Evolutionary conservation across 2,797 vertebrate genomes (phyloP).

Genomic region (Catharus ustulatus): DNA sequence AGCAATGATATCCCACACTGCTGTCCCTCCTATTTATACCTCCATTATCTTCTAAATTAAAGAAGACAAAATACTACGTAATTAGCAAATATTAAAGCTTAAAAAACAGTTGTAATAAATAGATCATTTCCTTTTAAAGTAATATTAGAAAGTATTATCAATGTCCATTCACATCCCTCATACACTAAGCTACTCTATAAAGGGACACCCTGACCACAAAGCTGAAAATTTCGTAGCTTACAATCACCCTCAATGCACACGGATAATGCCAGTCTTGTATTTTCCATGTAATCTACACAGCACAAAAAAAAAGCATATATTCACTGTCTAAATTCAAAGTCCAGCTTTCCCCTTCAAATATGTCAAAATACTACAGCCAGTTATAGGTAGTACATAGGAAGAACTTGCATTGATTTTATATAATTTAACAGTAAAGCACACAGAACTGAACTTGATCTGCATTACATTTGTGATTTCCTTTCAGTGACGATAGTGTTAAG

Average conservation of each 20-base stretch:
- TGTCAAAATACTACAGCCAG: not conserved
- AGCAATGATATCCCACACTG: not conserved
- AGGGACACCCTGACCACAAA: not conserved
- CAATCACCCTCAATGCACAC: not conserved
- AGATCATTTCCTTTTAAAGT: not conserved
- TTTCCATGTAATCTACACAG: not conserved
- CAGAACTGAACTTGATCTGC: not conserved
- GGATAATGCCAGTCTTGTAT: not conserved
- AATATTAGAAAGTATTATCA: not conserved
- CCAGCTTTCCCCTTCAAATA: not conserved
- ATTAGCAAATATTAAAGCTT: not conserved
- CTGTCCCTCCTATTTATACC: not conserved
- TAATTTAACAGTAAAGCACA: not conserved
- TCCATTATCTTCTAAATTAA: not conserved
- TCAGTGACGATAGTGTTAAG: not conserved
- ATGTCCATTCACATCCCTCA: not conserved
- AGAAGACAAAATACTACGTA: not conserved
- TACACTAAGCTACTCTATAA: not conserved
- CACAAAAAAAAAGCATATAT: not conserved
- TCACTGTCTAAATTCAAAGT: not conserved
- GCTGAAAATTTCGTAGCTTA: not conserved
- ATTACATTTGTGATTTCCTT: not conserved
- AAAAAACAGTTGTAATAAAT: not conserved
- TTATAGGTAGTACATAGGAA: not conserved
- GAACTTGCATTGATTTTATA: not conserved